A percentile compares a stretch with the other conserved stretches of the same genome.
Evolutionary conservation across 2,113 vertebrate species (phyloP).

Genomic region (Oostethus manadensis): DNA sequence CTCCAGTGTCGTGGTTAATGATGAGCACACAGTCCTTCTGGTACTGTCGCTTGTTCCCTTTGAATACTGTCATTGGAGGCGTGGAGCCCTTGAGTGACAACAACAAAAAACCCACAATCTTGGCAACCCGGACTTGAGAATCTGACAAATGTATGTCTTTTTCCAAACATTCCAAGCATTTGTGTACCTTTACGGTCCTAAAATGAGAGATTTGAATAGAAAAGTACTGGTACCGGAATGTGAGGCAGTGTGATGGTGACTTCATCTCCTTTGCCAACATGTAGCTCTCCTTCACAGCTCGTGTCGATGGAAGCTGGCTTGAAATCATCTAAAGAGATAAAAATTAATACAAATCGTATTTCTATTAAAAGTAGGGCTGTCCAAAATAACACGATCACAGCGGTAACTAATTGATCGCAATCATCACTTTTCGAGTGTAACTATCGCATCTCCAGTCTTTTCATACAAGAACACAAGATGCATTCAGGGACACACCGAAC

Average conservation of each 20-base stretch:
- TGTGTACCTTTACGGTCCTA: no score
- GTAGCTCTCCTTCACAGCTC: constrained; percentile 91
- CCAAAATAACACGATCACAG: no score
- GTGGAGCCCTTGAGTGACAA: constrained; percentile 81
- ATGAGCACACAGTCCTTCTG: constrained; percentile 99
- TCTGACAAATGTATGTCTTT: neutral
- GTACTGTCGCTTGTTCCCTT: constrained; percentile 95
- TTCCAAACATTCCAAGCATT: no score
- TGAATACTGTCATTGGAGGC: constrained; percentile 97
- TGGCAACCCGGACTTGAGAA: neutral
- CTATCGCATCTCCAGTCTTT: no score
- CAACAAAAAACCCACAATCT: neutral
- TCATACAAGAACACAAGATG: no score
- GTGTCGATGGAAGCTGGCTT: constrained; percentile 97
- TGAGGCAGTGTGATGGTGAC: constrained; percentile 97
- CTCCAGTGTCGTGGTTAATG: constrained; percentile 96
- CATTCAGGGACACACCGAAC: no score
- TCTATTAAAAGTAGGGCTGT: neutral
- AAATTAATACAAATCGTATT: neutral
- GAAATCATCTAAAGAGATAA: constrained; percentile 83
- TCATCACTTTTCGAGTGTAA: no score
- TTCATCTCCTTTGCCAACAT: constrained; percentile 97
- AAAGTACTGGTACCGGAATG: constrained; percentile 80
- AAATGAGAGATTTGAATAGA: neutral
- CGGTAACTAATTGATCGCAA: no score